Conservation (phyloP, 2,888 invertebrate species). For the Heterodera filipjevi region DNA sequence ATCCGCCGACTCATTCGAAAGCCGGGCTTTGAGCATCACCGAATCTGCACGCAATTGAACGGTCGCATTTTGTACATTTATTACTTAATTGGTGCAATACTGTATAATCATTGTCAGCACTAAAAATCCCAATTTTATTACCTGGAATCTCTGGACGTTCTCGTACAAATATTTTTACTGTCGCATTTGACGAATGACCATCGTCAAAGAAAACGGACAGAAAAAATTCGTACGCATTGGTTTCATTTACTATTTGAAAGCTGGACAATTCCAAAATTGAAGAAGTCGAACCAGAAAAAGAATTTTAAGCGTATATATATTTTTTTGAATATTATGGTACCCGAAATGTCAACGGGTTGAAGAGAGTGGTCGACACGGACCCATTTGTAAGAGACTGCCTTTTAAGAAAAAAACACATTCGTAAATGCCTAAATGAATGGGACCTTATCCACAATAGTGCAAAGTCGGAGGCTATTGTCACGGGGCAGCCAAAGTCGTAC, state of each 20-base stretch:
- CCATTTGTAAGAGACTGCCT: neutral
- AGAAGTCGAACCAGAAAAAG: neutral
- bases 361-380: neutral
- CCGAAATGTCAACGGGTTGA: neutral
- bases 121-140: neutral
- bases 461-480: neutral
- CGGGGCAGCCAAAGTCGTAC: neutral
- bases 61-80: neutral
- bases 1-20: neutral
- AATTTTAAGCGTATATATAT: neutral
- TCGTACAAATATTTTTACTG: neutral
- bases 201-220: neutral
- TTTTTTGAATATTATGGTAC: too few relatives aligned
- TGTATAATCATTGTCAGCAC: too few relatives aligned
- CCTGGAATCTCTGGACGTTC: neutral
- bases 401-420: neutral
- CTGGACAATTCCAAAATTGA: neutral
- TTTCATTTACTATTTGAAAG: neutral
- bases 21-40: neutral
- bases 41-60: neutral
- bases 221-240: neutral
- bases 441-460: neutral
- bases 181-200: neutral
- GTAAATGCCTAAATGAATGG: neutral
- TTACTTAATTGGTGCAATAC: neutral